A percentile compares a stretch with the other conserved stretches of the same genome.
Evolutionary conservation across 35 echinoderm and acorn worm genomes (phyloP).

Genomic region (Heliocidaris erythrogramma): DNA sequence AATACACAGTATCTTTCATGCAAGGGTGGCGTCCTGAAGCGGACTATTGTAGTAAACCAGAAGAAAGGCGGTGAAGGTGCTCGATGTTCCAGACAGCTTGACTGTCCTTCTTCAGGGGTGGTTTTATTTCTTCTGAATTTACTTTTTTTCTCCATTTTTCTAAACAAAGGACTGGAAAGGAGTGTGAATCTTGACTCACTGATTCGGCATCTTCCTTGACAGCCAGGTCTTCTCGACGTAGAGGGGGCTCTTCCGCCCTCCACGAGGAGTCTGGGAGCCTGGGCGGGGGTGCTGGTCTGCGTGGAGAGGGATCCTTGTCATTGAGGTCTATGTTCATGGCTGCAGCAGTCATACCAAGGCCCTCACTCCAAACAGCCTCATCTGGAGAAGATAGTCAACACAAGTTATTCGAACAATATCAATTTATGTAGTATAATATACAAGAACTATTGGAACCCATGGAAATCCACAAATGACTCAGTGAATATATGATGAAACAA

Average conservation of each 20-base stretch:
- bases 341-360: slow-evolving; percentile 86
- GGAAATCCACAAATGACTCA: neutral
- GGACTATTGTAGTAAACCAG: too few relatives aligned
- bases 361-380: slow-evolving; percentile 97
- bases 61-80: too few relatives aligned
- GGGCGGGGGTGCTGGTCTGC: slow-evolving; percentile 21
- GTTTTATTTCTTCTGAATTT: too few relatives aligned
- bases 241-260: slow-evolving; percentile 19
- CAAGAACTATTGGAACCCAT: neutral
- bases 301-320: slow-evolving; percentile 30
- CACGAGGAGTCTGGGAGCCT: slow-evolving; percentile 54
- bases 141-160: too few relatives aligned
- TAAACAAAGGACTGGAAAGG: too few relatives aligned
- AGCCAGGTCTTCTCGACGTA: slow-evolving; percentile 55
- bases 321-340: slow-evolving; percentile 83
- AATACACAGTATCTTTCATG: too few relatives aligned
- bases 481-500: too few relatives aligned
- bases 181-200: slow-evolving; percentile 28
- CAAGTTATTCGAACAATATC: neutral
- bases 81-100: too few relatives aligned
- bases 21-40: too few relatives aligned
- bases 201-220: slow-evolving; percentile 72
- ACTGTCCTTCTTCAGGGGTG: too few relatives aligned
- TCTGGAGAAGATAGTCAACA: slow-evolving; percentile 35
- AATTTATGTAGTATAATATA: neutral